Percentiles rank a stretch among this genome's conserved stretches.
These are phyloP conservation scores for Ciconia maguari DNA, from an alignment of 2,113 vertebrate species.

Conservation along the genomic window DNA sequence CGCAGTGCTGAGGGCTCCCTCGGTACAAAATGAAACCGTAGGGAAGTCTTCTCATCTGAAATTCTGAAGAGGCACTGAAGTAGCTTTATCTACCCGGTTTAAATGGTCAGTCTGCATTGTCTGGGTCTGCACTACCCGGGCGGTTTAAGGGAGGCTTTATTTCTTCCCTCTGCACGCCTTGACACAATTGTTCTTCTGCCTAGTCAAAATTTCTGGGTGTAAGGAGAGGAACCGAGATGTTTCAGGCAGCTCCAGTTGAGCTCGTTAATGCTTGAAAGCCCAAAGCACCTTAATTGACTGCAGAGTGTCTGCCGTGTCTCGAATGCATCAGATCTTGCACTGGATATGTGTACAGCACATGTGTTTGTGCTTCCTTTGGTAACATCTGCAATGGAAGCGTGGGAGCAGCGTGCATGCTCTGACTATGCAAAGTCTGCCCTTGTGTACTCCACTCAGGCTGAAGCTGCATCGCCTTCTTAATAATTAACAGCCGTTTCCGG, in stretches of 20 bases:
- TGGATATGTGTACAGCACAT: fast-evolving
- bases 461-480: not conserved
- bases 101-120: not conserved
- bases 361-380: not conserved
- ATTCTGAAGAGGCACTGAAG: no score
- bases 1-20: not conserved
- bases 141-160: not conserved
- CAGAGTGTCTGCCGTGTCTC: not conserved
- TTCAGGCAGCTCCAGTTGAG: not conserved
- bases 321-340: not conserved
- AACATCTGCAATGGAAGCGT: fast-evolving
- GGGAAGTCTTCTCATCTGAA: not conserved
- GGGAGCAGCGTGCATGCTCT: not conserved
- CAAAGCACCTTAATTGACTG: fast-evolving
- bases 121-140: not conserved
- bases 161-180: not conserved
- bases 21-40: fast-evolving
- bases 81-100: not conserved
- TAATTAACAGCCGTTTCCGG: not conserved
- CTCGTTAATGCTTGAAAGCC: not conserved
- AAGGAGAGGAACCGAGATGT: not conserved
- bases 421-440: not conserved
- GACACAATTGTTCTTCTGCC: not conserved
- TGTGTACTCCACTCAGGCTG: fast-evolving
- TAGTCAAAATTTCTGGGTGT: fast-evolving